Base-by-base conservation (phyloP, 2,113 vertebrate species). In the Esox niger region DNA sequence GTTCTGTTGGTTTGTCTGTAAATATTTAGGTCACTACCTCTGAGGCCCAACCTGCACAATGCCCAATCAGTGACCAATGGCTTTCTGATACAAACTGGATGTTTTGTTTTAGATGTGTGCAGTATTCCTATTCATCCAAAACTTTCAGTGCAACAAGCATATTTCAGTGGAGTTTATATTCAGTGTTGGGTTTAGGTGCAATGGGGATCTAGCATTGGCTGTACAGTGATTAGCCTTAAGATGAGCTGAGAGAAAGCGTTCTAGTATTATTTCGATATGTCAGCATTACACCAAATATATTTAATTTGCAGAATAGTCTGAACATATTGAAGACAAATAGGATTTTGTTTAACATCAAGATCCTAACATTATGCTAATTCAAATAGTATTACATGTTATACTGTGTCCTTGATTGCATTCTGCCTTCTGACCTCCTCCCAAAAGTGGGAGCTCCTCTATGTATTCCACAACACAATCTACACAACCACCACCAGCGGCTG, bases 271-370 rank as follows among this genome's bases (percentile, higher is more conserved):
- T 21, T 25, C n/a, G 9, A 32, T 64, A 64, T 68, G 60, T 82
- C 70, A 70, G 66, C 71, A 71, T 64, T 62, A 80, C 83, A 90
- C 87, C 88, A 92, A 89, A 90, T 84, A 86, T 85, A 82, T 86
- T 88, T 85, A 80, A 84, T 77, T 85, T 87, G 56, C 79, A 84
- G 74, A 80, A 46, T 68, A 82, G 76, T 71, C 47, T 75, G 79
- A 74, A 80, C 81, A 74, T 89, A 84, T 89, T 86, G 84, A 79
- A 77, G 52, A 61, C n/a, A 64, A 69, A 63, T 38, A 29, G 68
- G 3, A 74, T 77, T 69, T 52, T 79, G 46, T 73, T n/a, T 47
- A 33, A 58, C 56, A 23, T 59, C 20, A 30, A 8, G 27, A 31
- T 20, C 62, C 61, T 10, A 6, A 43, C 17, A 17, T 4, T 23